Percentiles rank a stretch among this genome's conserved stretches.
Evolutionary conservation across 1,140 invertebrate species (phyloP).

Genomic region (Saccostrea cuccullata): DNA sequence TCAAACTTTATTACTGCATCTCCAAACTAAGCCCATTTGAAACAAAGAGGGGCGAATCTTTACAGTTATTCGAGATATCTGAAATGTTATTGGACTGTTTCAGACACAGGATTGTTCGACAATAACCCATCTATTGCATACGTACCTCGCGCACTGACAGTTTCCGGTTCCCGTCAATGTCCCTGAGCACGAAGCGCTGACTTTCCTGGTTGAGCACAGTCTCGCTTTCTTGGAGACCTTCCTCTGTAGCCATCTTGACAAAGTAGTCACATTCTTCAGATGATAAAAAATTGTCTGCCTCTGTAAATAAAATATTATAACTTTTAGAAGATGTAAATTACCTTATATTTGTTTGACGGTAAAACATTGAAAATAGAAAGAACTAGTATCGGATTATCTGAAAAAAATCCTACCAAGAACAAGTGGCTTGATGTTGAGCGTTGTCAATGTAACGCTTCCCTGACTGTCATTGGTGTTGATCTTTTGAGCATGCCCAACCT

Average conservation of each 20-base stretch:
- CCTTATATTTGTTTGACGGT: neutral
- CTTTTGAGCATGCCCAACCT: conserved; percentile 32
- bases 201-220: neutral
- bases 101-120: too few relatives aligned
- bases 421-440: conserved; percentile 33
- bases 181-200: conserved; percentile 35
- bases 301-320: neutral
- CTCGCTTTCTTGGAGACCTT: conserved; percentile 41
- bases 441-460: conserved; percentile 21
- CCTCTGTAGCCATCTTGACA: conserved; percentile 3
- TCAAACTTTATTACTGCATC: neutral
- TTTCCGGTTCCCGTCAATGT: conserved; percentile 31
- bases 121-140: too few relatives aligned
- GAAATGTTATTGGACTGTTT: too few relatives aligned
- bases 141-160: conserved; percentile 32
- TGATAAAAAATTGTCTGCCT: conserved; percentile 33
- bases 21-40: neutral
- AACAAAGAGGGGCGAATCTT: too few relatives aligned
- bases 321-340: neutral
- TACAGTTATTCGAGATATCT: too few relatives aligned
- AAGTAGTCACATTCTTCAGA: conserved; percentile 43
- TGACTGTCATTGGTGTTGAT: conserved; percentile 21
- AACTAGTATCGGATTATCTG: neutral
- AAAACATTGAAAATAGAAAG: neutral
- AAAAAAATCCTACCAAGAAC: conserved; percentile 9